Evolutionary conservation across 2,797 vertebrate genomes (phyloP).

Genomic region (Miichthys miiuy): DNA sequence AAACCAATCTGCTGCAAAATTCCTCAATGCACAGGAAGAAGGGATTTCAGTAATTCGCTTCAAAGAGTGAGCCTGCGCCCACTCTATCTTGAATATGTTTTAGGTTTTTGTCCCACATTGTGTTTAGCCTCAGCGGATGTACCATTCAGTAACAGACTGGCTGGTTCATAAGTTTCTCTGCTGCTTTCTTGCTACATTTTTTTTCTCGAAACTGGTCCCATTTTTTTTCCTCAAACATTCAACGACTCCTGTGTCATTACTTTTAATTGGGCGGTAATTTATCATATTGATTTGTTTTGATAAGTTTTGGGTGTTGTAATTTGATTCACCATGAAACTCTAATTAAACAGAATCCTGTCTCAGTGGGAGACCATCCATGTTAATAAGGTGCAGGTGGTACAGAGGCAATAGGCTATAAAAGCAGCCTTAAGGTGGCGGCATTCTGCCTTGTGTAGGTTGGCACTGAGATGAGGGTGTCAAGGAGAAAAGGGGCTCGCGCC

Average conservation of each 20-base stretch:
- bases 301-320: constrained; percentile 54
- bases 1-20: constrained; percentile 80
- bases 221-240: constrained; percentile 39
- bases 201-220: constrained; percentile 1
- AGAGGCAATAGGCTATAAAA: constrained; percentile 60
- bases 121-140: constrained; percentile 46
- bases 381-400: constrained; percentile 58
- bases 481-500: constrained; percentile 56
- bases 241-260: constrained; percentile 40
- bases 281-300: constrained; percentile 65
- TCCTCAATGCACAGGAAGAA: constrained; percentile 71
- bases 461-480: constrained; percentile 47
- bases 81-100: constrained; percentile 60
- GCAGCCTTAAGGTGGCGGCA: constrained; percentile 85
- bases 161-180: constrained; percentile 40
- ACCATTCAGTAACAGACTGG: constrained; percentile 42
- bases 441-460: constrained; percentile 73
- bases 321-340: constrained; percentile 50
- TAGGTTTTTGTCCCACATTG: constrained; percentile 66
- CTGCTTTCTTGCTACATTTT: constrained; percentile 4
- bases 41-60: constrained; percentile 74
- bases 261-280: constrained; percentile 48
- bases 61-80: constrained; percentile 51
- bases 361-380: constrained; percentile 39
- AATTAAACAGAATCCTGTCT: constrained; percentile 55